Evolutionary conservation across 2,888 invertebrate species (phyloP).

Genomic region (Cantharis rustica): DNA sequence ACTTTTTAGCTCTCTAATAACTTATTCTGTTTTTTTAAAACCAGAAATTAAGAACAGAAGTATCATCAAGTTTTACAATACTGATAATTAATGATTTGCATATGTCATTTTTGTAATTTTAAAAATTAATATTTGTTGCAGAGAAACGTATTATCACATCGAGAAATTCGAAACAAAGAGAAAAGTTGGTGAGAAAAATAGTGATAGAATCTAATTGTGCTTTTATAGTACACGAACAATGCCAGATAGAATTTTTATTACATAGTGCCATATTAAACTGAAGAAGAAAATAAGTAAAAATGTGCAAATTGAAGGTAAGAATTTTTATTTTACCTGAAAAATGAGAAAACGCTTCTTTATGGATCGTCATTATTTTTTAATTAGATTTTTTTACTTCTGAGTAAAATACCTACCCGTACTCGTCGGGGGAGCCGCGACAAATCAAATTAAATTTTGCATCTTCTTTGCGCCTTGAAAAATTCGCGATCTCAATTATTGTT

Average conservation of each 20-base stretch:
- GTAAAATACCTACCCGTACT: neutral
- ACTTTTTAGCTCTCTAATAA: neutral
- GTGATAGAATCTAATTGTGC: slow-evolving; percentile 12
- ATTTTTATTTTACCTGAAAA: neutral
- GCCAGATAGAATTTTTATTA: slow-evolving; percentile 12
- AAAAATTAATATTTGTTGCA: neutral
- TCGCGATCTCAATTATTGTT: neutral
- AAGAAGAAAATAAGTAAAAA: neutral
- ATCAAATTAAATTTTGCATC: neutral
- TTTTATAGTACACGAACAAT: slow-evolving; percentile 5
- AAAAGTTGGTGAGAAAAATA: slow-evolving; percentile 13
- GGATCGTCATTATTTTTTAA: neutral
- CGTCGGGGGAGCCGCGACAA: neutral
- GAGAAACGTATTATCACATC: neutral
- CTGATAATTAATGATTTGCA: neutral
- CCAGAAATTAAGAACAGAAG: neutral
- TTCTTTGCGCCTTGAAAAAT: neutral
- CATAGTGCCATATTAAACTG: slow-evolving; percentile 12
- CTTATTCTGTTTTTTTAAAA: neutral
- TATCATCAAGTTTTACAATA: neutral
- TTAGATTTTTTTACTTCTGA: neutral
- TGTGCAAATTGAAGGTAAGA: slow-evolving; percentile 2
- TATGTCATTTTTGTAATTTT: neutral
- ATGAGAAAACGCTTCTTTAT: neutral
- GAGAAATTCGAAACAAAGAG: slow-evolving; percentile 9